Conservation (phyloP, 2,888 invertebrate genomes). For the Macrophya annulata region DNA sequence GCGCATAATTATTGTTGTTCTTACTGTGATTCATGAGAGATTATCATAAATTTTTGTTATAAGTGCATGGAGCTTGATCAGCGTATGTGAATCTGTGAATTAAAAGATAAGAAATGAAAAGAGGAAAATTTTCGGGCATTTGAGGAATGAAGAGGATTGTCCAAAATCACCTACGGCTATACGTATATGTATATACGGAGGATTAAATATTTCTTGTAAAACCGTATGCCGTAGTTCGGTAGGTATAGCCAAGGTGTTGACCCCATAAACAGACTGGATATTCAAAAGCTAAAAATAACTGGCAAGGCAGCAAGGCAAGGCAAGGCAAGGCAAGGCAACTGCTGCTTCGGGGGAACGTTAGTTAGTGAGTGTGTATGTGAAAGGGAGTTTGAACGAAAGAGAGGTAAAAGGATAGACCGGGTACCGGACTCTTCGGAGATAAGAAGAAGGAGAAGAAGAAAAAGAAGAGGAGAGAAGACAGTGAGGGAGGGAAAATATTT, state of each 20-base stretch:
- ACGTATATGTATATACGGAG: neutral
- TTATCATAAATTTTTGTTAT: neutral
- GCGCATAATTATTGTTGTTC: neutral
- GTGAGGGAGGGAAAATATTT: neutral
- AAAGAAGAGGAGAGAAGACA: neutral
- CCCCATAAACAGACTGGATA: slow-evolving; percentile 70
- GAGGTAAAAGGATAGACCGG: neutral
- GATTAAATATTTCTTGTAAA: neutral
- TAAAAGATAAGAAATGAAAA: neutral
- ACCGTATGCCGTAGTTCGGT: slow-evolving; percentile 9
- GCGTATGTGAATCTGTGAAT: neutral
- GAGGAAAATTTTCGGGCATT: neutral
- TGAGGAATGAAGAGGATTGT: neutral
- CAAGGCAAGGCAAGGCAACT: slow-evolving; percentile 1
- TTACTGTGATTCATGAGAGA: neutral
- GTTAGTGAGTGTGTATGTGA: slow-evolving; percentile 29
- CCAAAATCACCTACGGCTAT: neutral
- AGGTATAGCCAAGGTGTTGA: slow-evolving; percentile 67
- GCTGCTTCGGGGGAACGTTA: slow-evolving; percentile 28
- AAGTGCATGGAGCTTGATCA: too few relatives aligned
- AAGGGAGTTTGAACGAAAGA: slow-evolving; percentile 22
- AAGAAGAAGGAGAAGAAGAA: neutral
- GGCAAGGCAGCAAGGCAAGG: slow-evolving; percentile 1
- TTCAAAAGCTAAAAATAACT: slow-evolving; percentile 70
- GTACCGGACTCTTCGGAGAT: slow-evolving; percentile 36